Base-by-base conservation (phyloP, 2,797 vertebrate genomes). In the Hyperoplus lanceolatus region DNA sequence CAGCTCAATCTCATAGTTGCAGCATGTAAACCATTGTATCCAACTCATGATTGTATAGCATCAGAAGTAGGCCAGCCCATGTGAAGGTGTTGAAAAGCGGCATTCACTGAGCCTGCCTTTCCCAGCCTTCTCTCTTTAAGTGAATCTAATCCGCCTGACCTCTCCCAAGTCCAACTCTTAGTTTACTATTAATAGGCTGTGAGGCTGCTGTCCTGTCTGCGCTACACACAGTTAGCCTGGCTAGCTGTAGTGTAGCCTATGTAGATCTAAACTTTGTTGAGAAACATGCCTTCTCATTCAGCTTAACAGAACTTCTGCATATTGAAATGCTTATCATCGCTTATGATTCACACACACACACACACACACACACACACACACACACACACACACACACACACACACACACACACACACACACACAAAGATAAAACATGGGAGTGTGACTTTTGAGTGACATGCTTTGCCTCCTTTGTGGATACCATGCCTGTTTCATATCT, bases 161-260 rank as follows among this genome's bases (percentile, higher is more conserved):
- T 89, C 89, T 73, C 84, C 29, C 88, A 84, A 89, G 88, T 80
- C 80, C 77, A 85, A 76, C 92, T 90, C 75, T 93, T 91, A 91
- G 92, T 90, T 91, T 86, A 81, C 94, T 95, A 95, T 92, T 94
- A 93, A 95, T 95, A 96, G 93, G 77, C 82, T 87, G 78, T 43
- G 66, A 70, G 66, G 9, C 68, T 56, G 70, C 75, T 16, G 38
- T 48, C 63, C 66, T 61, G 81, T 48, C 4, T 16, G 43, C 29
- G 80, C 68, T 46, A 29, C 59, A 68, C 82, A 69, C 68, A 13
- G 9, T 46, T 46, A 81, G 56, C 57, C 56, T 7, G 8, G 75
- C 74, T 41, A 58, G 60, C 80, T 51, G 55, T 38, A 51, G 73
- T 51, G 55, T 38, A 51, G 73, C 41, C 84, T 69, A 67, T 71